phyloP scores from a whole-genome alignment of 2,888 invertebrate species.

The Ashinkailepas kermadecensis region DNA sequence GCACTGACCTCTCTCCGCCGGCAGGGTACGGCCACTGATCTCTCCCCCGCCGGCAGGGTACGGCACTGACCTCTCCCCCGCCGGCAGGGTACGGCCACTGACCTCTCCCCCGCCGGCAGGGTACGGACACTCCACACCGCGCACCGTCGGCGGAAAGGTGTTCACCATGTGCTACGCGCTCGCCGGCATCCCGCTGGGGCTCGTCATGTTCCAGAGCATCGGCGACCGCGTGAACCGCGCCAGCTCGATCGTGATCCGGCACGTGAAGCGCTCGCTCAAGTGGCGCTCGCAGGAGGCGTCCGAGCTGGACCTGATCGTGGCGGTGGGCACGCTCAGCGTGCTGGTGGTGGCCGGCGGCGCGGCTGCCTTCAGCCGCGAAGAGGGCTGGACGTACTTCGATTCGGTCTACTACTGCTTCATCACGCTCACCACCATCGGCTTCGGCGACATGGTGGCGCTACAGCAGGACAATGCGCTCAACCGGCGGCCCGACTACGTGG shows the following conservation, averaged over 20 bases:
- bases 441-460: conserved; percentile 54
- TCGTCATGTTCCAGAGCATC: conserved; percentile 99
- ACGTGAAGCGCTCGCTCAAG: conserved; percentile 67
- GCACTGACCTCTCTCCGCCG: no score
- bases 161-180: conserved; percentile 80
- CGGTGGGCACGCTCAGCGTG: conserved; percentile 81
- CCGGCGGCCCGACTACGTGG: conserved; percentile 92
- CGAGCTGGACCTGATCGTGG: conserved; percentile 87
- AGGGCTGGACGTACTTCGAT: conserved; percentile 92
- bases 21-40: no score
- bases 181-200: conserved; percentile 78
- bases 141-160: conserved; percentile 71
- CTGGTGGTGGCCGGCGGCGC: conserved; percentile 92
- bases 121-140: conserved; percentile 76
- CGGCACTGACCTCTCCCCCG: no score
- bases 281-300: conserved; percentile 36
- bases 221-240: conserved; percentile 97
- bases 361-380: conserved; percentile 86
- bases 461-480: conserved; percentile 91
- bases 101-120: conserved; percentile 49
- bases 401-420: conserved; percentile 98
- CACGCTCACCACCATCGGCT: conserved; percentile 90
- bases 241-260: conserved; percentile 84
- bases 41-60: no score
- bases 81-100: no score